Evolutionary conservation across 2,888 invertebrate genomes (phyloP).

Genomic region (Tipula confusa): DNA sequence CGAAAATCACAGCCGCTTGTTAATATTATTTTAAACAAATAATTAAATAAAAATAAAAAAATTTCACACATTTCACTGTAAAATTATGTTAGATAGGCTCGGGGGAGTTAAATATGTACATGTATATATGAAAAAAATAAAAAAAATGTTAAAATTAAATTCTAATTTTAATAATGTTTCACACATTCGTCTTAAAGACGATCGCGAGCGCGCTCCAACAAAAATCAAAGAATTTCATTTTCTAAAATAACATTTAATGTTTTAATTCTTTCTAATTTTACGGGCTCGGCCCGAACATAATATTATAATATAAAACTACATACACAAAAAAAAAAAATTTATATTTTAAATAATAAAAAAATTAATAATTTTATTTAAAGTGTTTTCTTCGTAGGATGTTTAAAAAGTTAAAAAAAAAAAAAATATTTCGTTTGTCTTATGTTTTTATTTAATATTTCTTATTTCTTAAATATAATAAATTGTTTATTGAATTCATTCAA

Average conservation of each 20-base stretch:
- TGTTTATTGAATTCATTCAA: constrained; percentile 25
- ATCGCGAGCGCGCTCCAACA: neutral
- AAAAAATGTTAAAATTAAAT: constrained; percentile 27
- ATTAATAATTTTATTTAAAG: constrained; percentile 20
- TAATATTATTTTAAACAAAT: constrained; percentile 28
- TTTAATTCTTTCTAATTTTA: constrained; percentile 20
- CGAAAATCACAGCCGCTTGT: neutral
- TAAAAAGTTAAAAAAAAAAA: neutral
- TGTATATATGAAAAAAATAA: too few species aligned
- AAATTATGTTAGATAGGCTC: neutral
- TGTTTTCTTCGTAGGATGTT: constrained; percentile 20
- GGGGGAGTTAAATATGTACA: constrained; percentile 25
- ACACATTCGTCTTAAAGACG: constrained; percentile 15
- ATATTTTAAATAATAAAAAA: neutral
- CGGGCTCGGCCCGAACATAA: neutral
- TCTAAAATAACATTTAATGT: neutral
- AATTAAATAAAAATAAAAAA: neutral
- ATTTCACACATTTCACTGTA: neutral
- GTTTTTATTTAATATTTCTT: constrained; percentile 16
- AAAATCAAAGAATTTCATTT: neutral
- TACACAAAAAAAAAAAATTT: neutral
- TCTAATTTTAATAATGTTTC: constrained; percentile 27
- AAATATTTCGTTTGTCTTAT: neutral
- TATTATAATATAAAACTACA: neutral
- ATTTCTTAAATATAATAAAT: constrained; percentile 20